Percentiles rank a stretch among this genome's conserved stretches.
Evolutionary conservation across 2,888 invertebrate species (phyloP).

Genomic region (Antheraea assamensis): DNA sequence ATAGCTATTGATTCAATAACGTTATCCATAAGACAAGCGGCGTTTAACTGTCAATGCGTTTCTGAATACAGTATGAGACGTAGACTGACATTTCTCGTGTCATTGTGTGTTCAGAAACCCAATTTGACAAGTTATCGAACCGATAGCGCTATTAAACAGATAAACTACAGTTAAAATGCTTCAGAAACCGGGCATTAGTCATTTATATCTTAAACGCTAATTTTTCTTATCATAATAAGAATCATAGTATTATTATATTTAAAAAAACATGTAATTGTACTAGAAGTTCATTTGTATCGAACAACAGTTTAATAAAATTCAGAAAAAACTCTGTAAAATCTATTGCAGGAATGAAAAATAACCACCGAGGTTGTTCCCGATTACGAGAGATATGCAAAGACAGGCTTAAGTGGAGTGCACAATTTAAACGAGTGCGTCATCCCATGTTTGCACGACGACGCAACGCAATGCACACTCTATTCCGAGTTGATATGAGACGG

Average conservation of each 20-base stretch:
- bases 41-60: too few relatives aligned
- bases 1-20: too few relatives aligned
- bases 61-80: too few relatives aligned
- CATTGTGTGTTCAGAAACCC: too few relatives aligned
- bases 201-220: neutral
- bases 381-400: slow-evolving; percentile 57
- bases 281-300: neutral
- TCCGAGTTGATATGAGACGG: slow-evolving; percentile 65
- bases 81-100: too few relatives aligned
- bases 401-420: slow-evolving; percentile 61
- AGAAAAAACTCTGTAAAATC: slow-evolving; percentile 5
- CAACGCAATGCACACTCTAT: slow-evolving; percentile 68
- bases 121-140: too few relatives aligned
- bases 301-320: neutral
- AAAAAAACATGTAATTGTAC: too few relatives aligned
- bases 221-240: neutral
- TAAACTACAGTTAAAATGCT: too few relatives aligned
- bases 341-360: neutral
- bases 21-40: too few relatives aligned
- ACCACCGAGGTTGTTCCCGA: slow-evolving; percentile 38
- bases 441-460: slow-evolving; percentile 63
- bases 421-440: slow-evolving; percentile 76
- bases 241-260: too few relatives aligned
- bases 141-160: too few relatives aligned
- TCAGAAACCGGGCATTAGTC: too few relatives aligned